Evolutionary conservation across 2,797 vertebrate species (phyloP), one percentile per base, ranked within the genome.

Genomic region (Melopsittacus undulatus): DNA sequence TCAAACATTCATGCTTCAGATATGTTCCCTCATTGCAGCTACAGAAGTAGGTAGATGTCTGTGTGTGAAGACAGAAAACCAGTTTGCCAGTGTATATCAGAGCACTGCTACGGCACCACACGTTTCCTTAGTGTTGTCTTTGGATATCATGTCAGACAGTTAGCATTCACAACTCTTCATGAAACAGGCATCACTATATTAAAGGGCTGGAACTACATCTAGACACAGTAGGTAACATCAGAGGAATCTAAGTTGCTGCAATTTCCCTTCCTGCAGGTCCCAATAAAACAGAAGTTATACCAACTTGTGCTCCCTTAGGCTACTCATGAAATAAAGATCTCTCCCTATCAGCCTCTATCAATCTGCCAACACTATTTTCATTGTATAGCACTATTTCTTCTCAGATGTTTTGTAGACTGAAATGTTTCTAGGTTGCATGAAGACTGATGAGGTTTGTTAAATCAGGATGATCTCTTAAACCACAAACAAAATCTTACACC

Each of bases 291-390:
- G 45, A 89, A 93, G 34, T 83, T 93, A 61, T 11, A 93, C 4
- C 66, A 66, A 89, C 70, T 73, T 81, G 70, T 68, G 69, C 49
- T 95, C 77, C 94, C 89, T 75, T 61, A 90, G 83, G 94, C 89
- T 87, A 14, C 70, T 81, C 83, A 64, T 79, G 54, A 94, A 87
- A 90, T 74, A 61, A 95, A 88, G 29, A 90, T 87, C 40, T 83
- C 70, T 43, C 75, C 74, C 23, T 59, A 36, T 23, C 54, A 67
- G 46, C 52, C 26, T 59, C 61, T 73, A 90, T 91, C 72, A 80
- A 70, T 70, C 87, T 95, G 82, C 70, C 82, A 91, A 11, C 10
- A 40, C 29, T 69, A 7, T 67, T 91, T 73, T 63, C 54, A 83
- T 59, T 38, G 40, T 27, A 59, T 5, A 46, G 32, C 76, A 73